phyloP scores from a whole-genome alignment of 2,888 invertebrate species.

The Isotomurus palustris region DNA sequence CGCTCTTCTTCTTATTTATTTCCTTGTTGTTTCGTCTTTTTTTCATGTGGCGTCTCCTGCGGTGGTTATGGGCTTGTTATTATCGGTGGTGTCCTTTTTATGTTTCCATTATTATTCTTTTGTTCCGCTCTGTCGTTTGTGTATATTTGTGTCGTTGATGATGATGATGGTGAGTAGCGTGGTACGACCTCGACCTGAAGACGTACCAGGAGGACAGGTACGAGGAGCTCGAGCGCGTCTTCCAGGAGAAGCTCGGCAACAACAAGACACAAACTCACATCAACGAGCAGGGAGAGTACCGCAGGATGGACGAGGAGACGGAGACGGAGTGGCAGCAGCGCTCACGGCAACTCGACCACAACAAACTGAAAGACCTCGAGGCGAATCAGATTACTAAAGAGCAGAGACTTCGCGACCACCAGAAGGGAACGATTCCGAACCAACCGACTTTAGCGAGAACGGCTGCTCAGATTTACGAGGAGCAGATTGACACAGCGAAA shows the following conservation, averaged over 20 bases:
- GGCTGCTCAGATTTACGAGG: slow-evolving; percentile 75
- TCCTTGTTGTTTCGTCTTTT: slow-evolving; percentile 17
- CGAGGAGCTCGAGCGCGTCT: slow-evolving; percentile 79
- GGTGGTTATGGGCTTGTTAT: slow-evolving; percentile 7
- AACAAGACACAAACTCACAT: slow-evolving; percentile 51
- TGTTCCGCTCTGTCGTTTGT: slow-evolving; percentile 24
- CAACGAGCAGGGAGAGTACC: slow-evolving; percentile 35
- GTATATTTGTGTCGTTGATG: not conserved
- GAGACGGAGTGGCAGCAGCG: slow-evolving; percentile 59
- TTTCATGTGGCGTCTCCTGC: slow-evolving; percentile 8
- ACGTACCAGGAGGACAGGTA: slow-evolving; percentile 76
- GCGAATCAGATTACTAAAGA: slow-evolving; percentile 80
- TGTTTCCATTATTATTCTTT: slow-evolving; percentile 21
- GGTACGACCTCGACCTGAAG: slow-evolving; percentile 84
- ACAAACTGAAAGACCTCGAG: slow-evolving; percentile 57
- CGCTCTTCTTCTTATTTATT: slow-evolving; percentile 6
- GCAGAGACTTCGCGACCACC: slow-evolving; percentile 66
- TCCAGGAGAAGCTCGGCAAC: slow-evolving; percentile 71
- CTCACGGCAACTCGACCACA: slow-evolving; percentile 21
- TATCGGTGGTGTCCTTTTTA: slow-evolving; percentile 10
- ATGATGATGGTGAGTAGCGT: slow-evolving; percentile 55
- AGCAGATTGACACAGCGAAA: slow-evolving; percentile 48
- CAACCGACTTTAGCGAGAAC: slow-evolving; percentile 74
- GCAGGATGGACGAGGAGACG: slow-evolving; percentile 55
- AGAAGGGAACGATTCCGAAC: slow-evolving; percentile 74